Conservation (phyloP, 2,888 invertebrate species). For the Cerastis leucographa region DNA sequence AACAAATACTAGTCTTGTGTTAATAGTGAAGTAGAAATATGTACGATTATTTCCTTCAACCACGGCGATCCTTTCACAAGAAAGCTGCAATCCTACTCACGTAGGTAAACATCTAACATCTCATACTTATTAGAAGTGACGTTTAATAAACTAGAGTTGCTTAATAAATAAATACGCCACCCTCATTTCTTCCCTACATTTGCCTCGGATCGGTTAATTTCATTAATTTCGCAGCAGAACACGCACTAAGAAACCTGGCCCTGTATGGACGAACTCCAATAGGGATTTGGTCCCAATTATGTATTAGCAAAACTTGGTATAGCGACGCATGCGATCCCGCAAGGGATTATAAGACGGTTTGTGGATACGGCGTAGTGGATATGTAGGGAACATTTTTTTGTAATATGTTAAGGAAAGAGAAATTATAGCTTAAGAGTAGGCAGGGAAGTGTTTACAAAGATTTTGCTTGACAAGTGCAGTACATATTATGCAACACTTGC, state of each 20-base stretch:
- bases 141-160: conserved; percentile 69
- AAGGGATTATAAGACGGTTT: conserved; percentile 77
- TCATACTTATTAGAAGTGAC: conserved; percentile 68
- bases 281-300: conserved; percentile 89
- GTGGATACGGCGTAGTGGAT: conserved; percentile 44
- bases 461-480: neutral
- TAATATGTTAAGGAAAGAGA: neutral
- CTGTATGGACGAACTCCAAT: conserved; percentile 81
- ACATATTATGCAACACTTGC: neutral
- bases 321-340: conserved; percentile 80
- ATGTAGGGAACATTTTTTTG: conserved; percentile 2
- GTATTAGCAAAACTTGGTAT: conserved; percentile 86
- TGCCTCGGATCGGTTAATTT: conserved; percentile 86
- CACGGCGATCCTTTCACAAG: too few relatives aligned
- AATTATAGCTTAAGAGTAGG: neutral
- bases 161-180: conserved; percentile 71
- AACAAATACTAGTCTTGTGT: neutral
- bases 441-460: neutral
- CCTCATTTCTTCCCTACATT: conserved; percentile 75
- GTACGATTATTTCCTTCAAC: neutral
- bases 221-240: conserved; percentile 86
- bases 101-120: conserved; percentile 37
- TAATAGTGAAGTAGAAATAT: neutral
- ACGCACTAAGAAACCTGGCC: conserved; percentile 87
- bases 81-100: conserved; percentile 5